These are phyloP conservation scores for Onychostruthus taczanowskii DNA, from an alignment of 2,113 vertebrate species.

Conservation along the genomic window DNA sequence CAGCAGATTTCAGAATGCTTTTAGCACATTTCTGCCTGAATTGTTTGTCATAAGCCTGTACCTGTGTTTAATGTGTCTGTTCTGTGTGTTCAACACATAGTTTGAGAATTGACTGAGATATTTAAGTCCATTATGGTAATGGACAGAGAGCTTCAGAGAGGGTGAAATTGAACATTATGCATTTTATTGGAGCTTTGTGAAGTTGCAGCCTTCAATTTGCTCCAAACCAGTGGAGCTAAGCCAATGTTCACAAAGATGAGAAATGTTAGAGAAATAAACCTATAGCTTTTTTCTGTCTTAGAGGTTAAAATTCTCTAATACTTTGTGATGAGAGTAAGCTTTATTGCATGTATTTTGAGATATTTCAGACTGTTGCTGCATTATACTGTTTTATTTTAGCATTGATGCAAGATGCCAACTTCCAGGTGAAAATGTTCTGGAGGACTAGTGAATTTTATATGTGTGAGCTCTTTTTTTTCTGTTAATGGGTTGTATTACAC, in stretches of 20 bases:
- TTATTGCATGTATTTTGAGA: not conserved
- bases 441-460: not conserved
- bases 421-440: not conserved
- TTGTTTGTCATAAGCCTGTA: not conserved
- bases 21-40: slow-evolving; percentile 17
- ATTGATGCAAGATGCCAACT: not conserved
- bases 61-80: not conserved
- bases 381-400: not conserved
- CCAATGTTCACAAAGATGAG: not conserved
- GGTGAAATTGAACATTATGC: not conserved
- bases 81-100: not conserved
- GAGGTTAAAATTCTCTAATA: not conserved
- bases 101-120: not conserved
- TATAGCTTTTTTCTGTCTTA: not conserved
- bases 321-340: not conserved
- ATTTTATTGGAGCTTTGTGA: slow-evolving; percentile 25
- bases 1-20: not conserved
- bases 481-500: not conserved
- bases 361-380: not conserved
- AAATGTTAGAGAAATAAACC: not conserved
- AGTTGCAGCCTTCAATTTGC: slow-evolving; percentile 14
- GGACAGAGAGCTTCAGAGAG: not conserved
- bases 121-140: slow-evolving; percentile 14
- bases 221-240: slow-evolving; percentile 17
- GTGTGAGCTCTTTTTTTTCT: not conserved